Conservation (phyloP, 2,113 vertebrate genomes). For the Callipepla squamata region DNA sequence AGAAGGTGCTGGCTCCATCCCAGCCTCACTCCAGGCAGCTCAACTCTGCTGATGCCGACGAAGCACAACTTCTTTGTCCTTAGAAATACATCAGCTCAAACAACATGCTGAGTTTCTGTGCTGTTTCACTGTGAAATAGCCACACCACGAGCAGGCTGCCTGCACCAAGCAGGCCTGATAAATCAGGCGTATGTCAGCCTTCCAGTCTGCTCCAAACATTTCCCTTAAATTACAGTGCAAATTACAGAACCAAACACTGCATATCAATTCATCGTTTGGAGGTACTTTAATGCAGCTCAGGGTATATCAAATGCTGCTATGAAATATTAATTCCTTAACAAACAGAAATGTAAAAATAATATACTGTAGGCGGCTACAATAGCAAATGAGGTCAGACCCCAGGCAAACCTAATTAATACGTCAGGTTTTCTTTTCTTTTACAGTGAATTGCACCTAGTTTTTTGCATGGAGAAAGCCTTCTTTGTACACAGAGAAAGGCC, state of each 20-base stretch:
- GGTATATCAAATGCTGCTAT: not conserved
- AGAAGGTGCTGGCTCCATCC: too few species aligned
- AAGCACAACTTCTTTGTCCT: not conserved
- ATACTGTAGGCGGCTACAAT: not conserved
- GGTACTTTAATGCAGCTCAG: not conserved
- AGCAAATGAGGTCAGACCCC: not conserved
- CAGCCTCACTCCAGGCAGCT: accelerated
- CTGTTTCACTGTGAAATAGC: not conserved
- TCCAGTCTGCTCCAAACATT: not conserved
- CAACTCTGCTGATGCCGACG: accelerated
- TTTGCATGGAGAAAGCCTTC: not conserved
- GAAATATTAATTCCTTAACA: not conserved
- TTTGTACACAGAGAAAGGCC: not conserved
- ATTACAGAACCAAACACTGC: not conserved
- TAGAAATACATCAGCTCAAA: not conserved
- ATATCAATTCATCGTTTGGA: not conserved
- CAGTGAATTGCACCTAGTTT: not conserved
- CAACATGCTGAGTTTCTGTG: not conserved
- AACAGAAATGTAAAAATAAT: not conserved
- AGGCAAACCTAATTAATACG: not conserved
- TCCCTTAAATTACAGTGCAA: not conserved
- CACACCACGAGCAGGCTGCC: accelerated
- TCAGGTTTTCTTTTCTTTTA: not conserved
- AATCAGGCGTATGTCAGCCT: accelerated
- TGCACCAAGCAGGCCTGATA: accelerated